These are phyloP conservation scores for Clunio marinus DNA, from an alignment of 2,888 invertebrate genomes.

Conservation along the genomic window DNA sequence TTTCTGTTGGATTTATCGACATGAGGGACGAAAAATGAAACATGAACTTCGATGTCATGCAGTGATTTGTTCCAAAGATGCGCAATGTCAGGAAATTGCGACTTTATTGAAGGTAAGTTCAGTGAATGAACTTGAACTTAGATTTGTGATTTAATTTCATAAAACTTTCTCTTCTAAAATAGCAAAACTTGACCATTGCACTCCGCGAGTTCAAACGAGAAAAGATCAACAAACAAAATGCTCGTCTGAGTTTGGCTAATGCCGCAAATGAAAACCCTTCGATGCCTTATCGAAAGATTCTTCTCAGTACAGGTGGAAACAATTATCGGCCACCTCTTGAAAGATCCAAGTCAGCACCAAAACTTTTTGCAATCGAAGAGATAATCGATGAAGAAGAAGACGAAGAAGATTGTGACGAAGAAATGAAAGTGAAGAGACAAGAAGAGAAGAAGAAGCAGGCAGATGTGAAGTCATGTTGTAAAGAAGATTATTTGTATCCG, in stretches of 20 bases:
- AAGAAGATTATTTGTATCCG: constrained; percentile 54
- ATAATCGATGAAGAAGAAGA: constrained; percentile 83
- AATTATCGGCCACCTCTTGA: constrained; percentile 92
- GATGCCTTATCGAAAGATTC: constrained; percentile 78
- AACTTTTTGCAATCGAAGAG: constrained; percentile 91
- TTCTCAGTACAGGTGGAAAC: constrained; percentile 81
- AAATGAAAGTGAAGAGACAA: constrained; percentile 43
- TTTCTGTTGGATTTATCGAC: constrained; percentile 91
- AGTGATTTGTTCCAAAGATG: constrained; percentile 88
- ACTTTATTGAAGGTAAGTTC: constrained; percentile 47
- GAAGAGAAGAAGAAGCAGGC: constrained; percentile 48
- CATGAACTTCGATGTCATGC: constrained; percentile 97
- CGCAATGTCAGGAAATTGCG: constrained; percentile 77
- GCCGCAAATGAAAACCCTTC: constrained; percentile 85
- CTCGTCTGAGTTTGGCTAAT: constrained; percentile 82
- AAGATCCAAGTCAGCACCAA: constrained; percentile 94
- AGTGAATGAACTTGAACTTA: not conserved
- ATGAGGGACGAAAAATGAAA: constrained; percentile 91
- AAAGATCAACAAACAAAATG: constrained; percentile 91
- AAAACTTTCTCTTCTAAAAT: too few relatives aligned
- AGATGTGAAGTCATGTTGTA: constrained; percentile 50
- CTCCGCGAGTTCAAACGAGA: constrained; percentile 93
- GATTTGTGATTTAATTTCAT: too few relatives aligned
- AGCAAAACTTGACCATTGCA: constrained; percentile 63
- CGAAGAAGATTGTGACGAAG: constrained; percentile 56